Evolutionary conservation across 1,140 invertebrate species (phyloP).

Genomic region (Calliphora vicina): DNA sequence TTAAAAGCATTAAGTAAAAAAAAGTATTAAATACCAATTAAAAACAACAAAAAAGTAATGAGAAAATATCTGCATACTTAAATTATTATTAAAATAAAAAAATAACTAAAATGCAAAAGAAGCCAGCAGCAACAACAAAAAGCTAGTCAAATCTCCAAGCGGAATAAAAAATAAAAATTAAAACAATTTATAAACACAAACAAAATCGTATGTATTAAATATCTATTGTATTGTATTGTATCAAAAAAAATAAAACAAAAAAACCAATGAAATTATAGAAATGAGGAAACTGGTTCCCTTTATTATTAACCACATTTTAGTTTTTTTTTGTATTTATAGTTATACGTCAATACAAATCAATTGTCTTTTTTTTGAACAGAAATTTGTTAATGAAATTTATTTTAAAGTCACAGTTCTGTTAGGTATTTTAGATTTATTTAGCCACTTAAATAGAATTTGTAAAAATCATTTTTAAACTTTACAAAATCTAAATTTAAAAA

Average conservation of each 20-base stretch:
- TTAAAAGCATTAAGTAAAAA: background rate
- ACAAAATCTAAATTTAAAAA: too few species aligned
- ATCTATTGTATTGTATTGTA: background rate
- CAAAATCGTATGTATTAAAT: background rate
- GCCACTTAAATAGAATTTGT: too few species aligned
- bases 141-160: conserved; percentile 25
- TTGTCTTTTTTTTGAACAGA: too few species aligned
- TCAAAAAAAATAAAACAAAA: background rate
- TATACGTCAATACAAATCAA: too few species aligned
- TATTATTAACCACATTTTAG: background rate
- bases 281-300: background rate
- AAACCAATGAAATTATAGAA: background rate
- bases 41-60: background rate
- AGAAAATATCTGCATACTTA: conserved; percentile 4
- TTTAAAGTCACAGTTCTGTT: too few species aligned
- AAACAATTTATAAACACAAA: background rate
- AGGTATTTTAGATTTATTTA: too few species aligned
- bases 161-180: conserved; percentile 18
- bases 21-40: background rate
- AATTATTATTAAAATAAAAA: too few species aligned
- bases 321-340: background rate
- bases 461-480: too few species aligned
- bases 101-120: conserved; percentile 3
- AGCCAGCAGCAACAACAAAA: background rate
- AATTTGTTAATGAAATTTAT: too few species aligned